Conservation (phyloP, 2,113 vertebrate species). For the Poecilia latipinna region DNA sequence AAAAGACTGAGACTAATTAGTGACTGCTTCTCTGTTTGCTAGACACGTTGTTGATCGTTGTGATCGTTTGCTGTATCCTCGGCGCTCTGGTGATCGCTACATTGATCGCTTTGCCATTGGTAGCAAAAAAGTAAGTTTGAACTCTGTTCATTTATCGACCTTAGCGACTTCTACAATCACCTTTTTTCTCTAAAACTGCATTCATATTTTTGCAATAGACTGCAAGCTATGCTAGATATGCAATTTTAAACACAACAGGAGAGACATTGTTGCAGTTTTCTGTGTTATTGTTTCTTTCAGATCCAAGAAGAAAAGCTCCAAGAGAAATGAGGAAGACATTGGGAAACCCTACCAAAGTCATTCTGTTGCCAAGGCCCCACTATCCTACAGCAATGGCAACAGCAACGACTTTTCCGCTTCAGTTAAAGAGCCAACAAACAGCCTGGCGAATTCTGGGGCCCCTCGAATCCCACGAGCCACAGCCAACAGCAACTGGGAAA, state of each 20-base stretch:
- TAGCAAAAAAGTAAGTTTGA: constrained; percentile 54
- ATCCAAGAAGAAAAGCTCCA: constrained; percentile 46
- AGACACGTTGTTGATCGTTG: constrained; percentile 65
- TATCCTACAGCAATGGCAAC: neutral
- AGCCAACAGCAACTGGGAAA: constrained; percentile 49
- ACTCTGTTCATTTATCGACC: neutral
- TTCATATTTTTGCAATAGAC: no score
- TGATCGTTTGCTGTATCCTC: constrained; percentile 61
- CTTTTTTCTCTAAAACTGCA: neutral
- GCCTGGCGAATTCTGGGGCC: constrained; percentile 1
- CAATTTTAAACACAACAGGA: neutral
- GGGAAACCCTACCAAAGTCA: constrained; percentile 11
- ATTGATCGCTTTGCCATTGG: constrained; percentile 41
- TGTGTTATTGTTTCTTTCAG: constrained; percentile 23
- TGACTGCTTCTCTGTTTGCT: neutral
- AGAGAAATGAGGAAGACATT: neutral
- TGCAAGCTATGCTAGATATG: neutral
- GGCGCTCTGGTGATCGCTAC: constrained; percentile 64
- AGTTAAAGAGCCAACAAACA: neutral
- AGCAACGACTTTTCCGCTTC: neutral
- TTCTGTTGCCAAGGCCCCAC: constrained; percentile 6
- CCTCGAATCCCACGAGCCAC: constrained; percentile 76
- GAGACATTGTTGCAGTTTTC: neutral
- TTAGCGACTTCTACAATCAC: neutral
- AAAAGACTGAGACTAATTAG: neutral